These are phyloP conservation scores for Muscicapa comitata DNA, from an alignment of 2,797 vertebrate species.

Conservation along the genomic window DNA sequence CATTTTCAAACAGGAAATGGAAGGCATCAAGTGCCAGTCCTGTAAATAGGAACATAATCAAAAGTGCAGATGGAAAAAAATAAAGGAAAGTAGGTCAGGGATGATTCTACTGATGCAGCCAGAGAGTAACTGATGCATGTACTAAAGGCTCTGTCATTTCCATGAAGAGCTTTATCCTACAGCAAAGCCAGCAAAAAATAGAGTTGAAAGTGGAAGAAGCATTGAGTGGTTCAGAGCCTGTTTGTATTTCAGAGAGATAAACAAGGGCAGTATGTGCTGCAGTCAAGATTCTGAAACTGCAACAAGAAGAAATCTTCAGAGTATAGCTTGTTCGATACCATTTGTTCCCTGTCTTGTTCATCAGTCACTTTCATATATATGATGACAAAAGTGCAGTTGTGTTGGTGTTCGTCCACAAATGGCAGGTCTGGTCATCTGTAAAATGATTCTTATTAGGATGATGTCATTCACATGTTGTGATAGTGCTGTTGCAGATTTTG, in stretches of 20 bases:
- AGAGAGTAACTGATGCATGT: not conserved
- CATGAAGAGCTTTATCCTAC: not conserved
- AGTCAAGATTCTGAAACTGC: not conserved
- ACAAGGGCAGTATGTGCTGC: not conserved
- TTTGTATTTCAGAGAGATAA: not conserved
- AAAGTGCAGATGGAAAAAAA: constrained; percentile 3
- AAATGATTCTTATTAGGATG: not conserved
- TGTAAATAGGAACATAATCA: constrained; percentile 1
- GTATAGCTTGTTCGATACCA: not conserved
- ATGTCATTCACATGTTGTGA: not conserved
- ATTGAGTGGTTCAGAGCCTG: not conserved
- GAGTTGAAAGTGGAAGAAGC: not conserved
- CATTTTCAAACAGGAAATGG: not conserved
- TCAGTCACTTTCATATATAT: not conserved
- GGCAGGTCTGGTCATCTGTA: not conserved
- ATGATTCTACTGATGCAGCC: not conserved
- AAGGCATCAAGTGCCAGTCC: not conserved
- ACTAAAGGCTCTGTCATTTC: not conserved
- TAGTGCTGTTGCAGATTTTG: not conserved
- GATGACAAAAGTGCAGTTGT: not conserved
- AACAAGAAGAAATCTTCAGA: not conserved
- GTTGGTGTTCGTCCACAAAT: not conserved
- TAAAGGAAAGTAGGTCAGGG: not conserved
- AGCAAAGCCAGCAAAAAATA: not conserved
- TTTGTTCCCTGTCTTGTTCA: not conserved